A percentile compares a stretch with the other conserved stretches of the same genome.
phyloP scores from a whole-genome alignment of 2,797 vertebrate genomes.

The Anguilla megastoma region DNA sequence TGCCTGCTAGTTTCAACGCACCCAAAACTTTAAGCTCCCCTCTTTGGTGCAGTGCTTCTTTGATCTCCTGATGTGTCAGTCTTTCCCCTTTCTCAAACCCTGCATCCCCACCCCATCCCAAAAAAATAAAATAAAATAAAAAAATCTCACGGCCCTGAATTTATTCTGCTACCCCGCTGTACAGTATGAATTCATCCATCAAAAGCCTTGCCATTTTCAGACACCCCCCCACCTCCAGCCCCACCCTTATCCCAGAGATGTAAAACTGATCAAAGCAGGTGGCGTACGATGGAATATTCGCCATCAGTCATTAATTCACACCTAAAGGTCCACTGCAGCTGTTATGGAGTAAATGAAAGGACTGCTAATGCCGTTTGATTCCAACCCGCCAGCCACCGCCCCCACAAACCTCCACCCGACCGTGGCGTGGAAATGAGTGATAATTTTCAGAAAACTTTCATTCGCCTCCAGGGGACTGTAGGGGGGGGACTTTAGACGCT shows the following conservation, averaged over 20 bases:
- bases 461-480: neutral
- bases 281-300: neutral
- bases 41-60: slow-evolving; percentile 10
- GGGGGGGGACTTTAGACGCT: neutral
- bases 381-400: neutral
- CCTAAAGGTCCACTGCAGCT: neutral
- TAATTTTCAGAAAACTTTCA: neutral
- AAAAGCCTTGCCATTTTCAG: neutral
- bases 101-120: neutral
- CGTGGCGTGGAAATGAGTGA: neutral
- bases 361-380: neutral
- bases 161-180: no score
- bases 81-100: neutral
- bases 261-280: slow-evolving; percentile 20
- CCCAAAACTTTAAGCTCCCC: neutral
- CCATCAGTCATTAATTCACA: neutral
- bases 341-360: neutral
- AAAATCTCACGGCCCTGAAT: neutral
- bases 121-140: neutral
- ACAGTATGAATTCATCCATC: no score
- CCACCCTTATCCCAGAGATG: neutral
- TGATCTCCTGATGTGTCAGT: slow-evolving; percentile 22
- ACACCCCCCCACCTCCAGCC: neutral
- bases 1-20: neutral
- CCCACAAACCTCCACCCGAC: neutral